A percentile compares a stretch with the other conserved stretches of the same genome.
Evolutionary conservation across 2,888 invertebrate species (phyloP).

Genomic region (Lithophane socia): DNA sequence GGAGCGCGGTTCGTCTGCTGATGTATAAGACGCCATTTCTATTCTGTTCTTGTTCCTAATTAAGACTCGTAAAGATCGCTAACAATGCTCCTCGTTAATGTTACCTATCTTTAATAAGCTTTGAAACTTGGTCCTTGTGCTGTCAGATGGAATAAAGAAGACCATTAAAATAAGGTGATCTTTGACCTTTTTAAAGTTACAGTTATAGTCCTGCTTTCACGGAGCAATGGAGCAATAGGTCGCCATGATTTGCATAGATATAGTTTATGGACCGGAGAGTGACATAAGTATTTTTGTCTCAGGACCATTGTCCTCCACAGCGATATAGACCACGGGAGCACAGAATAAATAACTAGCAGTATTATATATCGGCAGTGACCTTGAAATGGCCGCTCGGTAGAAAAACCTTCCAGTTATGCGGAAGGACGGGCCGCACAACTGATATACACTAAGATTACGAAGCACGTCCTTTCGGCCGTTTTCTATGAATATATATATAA

Average conservation of each 20-base stretch:
- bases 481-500: too few species aligned
- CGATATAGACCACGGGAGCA: neutral
- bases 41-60: slow-evolving; percentile 32
- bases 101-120: neutral
- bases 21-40: slow-evolving; percentile 28
- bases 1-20: slow-evolving; percentile 12
- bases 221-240: neutral
- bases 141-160: neutral
- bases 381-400: too few species aligned
- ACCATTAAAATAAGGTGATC: neutral
- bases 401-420: too few species aligned
- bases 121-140: neutral
- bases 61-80: slow-evolving; percentile 25
- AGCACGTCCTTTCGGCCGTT: too few species aligned
- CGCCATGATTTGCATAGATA: neutral
- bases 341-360: too few species aligned
- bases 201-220: neutral
- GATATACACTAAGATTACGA: too few species aligned
- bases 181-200: neutral
- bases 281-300: neutral
- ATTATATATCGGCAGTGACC: too few species aligned
- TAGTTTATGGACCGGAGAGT: neutral
- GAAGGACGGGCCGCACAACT: too few species aligned
- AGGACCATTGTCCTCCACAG: neutral
- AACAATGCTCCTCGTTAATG: slow-evolving; percentile 4